Conservation (phyloP, 2,888 invertebrate species). For the Xestia rhomboidea region DNA sequence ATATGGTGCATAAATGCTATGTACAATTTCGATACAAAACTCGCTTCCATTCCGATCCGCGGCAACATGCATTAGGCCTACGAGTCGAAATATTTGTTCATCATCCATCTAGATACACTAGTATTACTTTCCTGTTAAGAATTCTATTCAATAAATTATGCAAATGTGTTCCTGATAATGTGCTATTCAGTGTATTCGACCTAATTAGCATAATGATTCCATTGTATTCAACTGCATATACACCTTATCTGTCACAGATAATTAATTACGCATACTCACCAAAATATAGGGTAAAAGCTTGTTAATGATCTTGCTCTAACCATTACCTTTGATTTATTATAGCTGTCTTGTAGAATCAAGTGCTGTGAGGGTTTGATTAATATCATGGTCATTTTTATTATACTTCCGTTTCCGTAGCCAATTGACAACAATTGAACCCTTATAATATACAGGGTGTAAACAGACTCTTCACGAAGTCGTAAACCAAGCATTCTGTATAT, state of each 20-base stretch:
- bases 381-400: neutral
- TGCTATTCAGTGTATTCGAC: neutral
- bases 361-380: neutral
- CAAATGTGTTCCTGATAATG: neutral
- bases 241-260: neutral
- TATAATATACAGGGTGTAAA: neutral
- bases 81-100: neutral
- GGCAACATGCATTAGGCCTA: neutral
- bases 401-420: neutral
- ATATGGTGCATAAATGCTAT: no score
- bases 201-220: slow-evolving; percentile 14
- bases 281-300: slow-evolving; percentile 10
- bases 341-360: neutral
- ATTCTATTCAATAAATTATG: slow-evolving; percentile 2
- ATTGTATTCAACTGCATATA: slow-evolving; percentile 20
- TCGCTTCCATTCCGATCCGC: no score
- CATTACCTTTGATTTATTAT: slow-evolving; percentile 37
- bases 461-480: no score
- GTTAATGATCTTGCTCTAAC: slow-evolving; percentile 15
- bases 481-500: no score
- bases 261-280: slow-evolving; percentile 29
- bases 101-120: neutral
- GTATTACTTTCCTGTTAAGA: neutral
- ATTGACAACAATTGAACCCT: neutral
- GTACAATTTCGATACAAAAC: no score